These are phyloP conservation scores for Luperina testacea DNA, from an alignment of 2,888 invertebrate species.

Conservation along the genomic window DNA sequence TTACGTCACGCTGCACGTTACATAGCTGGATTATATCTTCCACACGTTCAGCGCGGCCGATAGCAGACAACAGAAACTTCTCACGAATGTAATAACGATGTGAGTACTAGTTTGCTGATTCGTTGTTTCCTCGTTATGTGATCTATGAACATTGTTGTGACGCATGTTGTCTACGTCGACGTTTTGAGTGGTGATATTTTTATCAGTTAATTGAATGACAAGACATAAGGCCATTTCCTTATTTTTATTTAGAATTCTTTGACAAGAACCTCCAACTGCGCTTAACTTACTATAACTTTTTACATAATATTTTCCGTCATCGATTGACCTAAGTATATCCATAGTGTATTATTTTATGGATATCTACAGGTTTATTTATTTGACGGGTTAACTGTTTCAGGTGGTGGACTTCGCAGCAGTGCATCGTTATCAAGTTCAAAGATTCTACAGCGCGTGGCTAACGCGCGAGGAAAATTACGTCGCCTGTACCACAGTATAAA, in stretches of 20 bases:
- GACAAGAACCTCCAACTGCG: neutral
- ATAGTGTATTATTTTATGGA: neutral
- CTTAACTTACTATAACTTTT: neutral
- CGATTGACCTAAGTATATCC: neutral
- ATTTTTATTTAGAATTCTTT: neutral
- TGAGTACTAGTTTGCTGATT: conserved; percentile 51
- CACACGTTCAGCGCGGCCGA: conserved; percentile 65
- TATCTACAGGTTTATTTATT: conserved; percentile 12
- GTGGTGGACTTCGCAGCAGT: conserved; percentile 36
- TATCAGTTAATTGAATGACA: conserved; percentile 5
- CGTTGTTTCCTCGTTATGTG: conserved; percentile 42
- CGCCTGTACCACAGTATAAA: too few relatives aligned
- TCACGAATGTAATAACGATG: conserved; percentile 55
- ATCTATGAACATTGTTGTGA: conserved; percentile 35
- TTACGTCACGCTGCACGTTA: conserved; percentile 80
- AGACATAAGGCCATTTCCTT: conserved; percentile 15
- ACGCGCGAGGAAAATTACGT: conserved; percentile 9
- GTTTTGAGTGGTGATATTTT: conserved; percentile 3
- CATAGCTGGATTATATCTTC: conserved; percentile 78
- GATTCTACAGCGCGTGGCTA: conserved; percentile 25
- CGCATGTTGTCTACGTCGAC: neutral
- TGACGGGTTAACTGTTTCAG: conserved; percentile 44
- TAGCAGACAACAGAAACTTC: conserved; percentile 59
- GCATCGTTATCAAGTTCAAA: conserved; percentile 46
- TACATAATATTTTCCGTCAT: neutral